Percentiles rank a stretch among this genome's conserved stretches.
Evolutionary conservation across 1,140 invertebrate genomes (phyloP).

Genomic region (Octopus bimaculoides): DNA sequence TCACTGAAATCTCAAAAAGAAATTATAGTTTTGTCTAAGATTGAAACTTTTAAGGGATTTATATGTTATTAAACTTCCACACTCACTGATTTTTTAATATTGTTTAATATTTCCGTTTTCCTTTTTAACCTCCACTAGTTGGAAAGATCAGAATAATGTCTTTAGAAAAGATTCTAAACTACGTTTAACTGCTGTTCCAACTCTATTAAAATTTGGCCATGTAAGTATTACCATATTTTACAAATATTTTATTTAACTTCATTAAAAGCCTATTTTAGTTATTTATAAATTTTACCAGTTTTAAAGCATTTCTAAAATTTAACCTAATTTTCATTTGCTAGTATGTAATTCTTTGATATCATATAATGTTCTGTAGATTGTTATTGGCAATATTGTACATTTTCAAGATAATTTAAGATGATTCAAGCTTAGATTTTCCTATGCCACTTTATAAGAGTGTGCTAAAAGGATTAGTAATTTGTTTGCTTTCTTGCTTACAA

Average conservation of each 20-base stretch:
- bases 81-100: too few relatives aligned
- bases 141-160: slow-evolving; percentile 43
- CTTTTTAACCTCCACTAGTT: slow-evolving; percentile 28
- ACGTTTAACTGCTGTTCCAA: slow-evolving; percentile 52
- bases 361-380: neutral
- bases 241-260: neutral
- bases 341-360: neutral
- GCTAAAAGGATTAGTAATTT: too few relatives aligned
- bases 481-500: too few relatives aligned
- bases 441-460: too few relatives aligned
- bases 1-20: too few relatives aligned
- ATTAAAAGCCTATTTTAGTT: neutral
- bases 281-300: neutral
- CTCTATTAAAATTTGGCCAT: slow-evolving; percentile 48
- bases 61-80: too few relatives aligned
- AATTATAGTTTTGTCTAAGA: too few relatives aligned
- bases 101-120: neutral
- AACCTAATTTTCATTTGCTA: neutral
- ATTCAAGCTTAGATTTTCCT: too few relatives aligned
- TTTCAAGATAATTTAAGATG: too few relatives aligned
- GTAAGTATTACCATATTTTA: slow-evolving; percentile 21
- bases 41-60: too few relatives aligned
- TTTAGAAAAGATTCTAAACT: slow-evolving; percentile 52
- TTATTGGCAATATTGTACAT: too few relatives aligned
- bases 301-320: neutral